Base-by-base conservation (phyloP, 1,140 invertebrate species). In the Drosophila grimshawi region DNA sequence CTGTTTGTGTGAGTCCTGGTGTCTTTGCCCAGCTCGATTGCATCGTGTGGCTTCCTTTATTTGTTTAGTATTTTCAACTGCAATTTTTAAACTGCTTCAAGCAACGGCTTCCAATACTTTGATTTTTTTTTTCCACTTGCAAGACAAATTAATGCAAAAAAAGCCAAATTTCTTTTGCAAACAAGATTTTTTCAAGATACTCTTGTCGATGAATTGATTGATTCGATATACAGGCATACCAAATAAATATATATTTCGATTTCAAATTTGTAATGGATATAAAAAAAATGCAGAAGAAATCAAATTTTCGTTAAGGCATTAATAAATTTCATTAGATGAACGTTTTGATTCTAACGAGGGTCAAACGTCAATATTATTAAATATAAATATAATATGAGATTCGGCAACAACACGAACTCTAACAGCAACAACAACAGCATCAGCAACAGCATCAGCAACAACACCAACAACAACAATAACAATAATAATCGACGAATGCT, bases 311-410 rank as follows among this genome's bases (percentile, higher is more conserved):
- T 75, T 57, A 75, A 62, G 39, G 55, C 62, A 65, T 60, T 55
- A 35, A 57, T 63, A 53, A 66, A 57, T 74, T 63, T 73, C 19
- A 69, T 56, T 70, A 27, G 30, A 32, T 48, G 51, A n/a, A 43
- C 39, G 39, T 3, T 46, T 55, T 62, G 72, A 37, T 60, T 49
- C 81, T 83, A 83, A 83, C 81, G 76, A 83, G 81, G 81, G 81
- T 83, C 71, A 76, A 81, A 79, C 80, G 72, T 83, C 80, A 83
- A 83, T 83, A 83, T 82, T 83, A 82, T 83, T 83, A 79, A 81
- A 83, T 72, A 81, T 81, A 78, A 82, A 82, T 76, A 41, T 67
- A 78, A 68, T 70, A 41, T 46, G 46, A 57, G 62, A 11, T 19
- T 10, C 51, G 41, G 33, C 33, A 70, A 45, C 37, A 52, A 32